Base-by-base conservation (phyloP, 2,888 invertebrate species). In the Nymphalis urticae region DNA sequence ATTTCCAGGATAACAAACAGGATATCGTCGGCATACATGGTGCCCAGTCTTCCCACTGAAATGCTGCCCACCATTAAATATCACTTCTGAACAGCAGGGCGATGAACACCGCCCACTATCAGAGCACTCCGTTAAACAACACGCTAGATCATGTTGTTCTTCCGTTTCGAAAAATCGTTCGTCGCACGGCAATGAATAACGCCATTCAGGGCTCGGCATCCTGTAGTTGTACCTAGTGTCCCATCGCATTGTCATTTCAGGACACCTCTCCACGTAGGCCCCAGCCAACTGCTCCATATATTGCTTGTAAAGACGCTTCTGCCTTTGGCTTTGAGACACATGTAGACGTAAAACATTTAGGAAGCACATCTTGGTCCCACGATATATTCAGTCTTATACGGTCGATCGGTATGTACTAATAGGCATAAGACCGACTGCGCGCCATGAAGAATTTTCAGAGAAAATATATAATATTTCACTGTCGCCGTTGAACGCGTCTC, bases 281-380 rank as follows among this genome's bases (percentile, higher is more conserved):
- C 93, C 92, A 0, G 91, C 86, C 60, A 92, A 72, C 73, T 92
- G 92, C 62, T 92, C 90, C 87, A 91, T 89, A 66, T 93, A 93
- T 75, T 92, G 92, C 79, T 92, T 93, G 78, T 93, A 93, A 27
- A 93, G 77, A 9, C 92, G 84, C 81, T 93, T 93, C 81, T 93
- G 93, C 19, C 90, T 83, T 76, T 93, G 93, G 68, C 84, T 90
- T 73, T 94, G 93, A 19, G 91, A 89, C 51, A 94, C 92, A 73
- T 94, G 94, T 36, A 94, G 80, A 9, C 94, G 89, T 54, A 94
- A 76, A 59, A 94, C 90, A 81, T 94, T 94, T 19, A 94, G 82
- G 78, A 94, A 93, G 81, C 94, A 94, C 94, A 94, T 94, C 78
- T 86, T 90, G 51, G 83, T 71, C 71, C 75, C 72, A 42, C 75